Base-by-base conservation (phyloP, 2,113 vertebrate species). In the Ellobius talpinus region DNA sequence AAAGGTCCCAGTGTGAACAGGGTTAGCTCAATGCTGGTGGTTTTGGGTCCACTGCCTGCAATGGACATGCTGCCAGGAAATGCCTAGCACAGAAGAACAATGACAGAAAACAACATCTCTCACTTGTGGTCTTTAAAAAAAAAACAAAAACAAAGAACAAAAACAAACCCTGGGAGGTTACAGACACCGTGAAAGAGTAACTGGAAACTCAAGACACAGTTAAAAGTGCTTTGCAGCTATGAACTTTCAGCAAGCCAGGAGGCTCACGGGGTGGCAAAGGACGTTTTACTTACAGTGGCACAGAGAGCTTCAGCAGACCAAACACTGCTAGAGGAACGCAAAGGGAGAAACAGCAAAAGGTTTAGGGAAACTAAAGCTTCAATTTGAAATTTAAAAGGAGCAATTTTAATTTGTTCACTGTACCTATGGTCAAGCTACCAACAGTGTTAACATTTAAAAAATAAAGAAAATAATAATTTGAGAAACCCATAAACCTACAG, bases 1-100 rank as follows among this genome's bases (percentile, higher is more conserved):
- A 94, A 96, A 96, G 79, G 58, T 90, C 96, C 90, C 84, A 55
- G 13, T 21, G 19, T 58, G 86, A 89, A 90, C 8, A 89, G 95
- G 74, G 79, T 96, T 47, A 94, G 88, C 92, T 73, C 93, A 96
- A 95, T 98, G 98, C 98, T 98, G 98, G 98, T 98, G 98, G 97
- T 97, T 94, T 97, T 23, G 1, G 33, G 97, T 39, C 98, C 98
- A 97, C 91, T 98, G 98, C 98, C 98, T 96, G 98, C 98, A 98
- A 98, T 0, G 95, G 98, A 93, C 98, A 45, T 86, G 94, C 84
- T 97, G 97, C 96, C 96, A 97, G 97, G 97, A 97, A 98, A 98
- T 95, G 96, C 94, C 98, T 89, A 97, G 92, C 79, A 92, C 31
- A 86, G 97, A 98, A 96, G 39, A 93, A 96, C 94, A 85, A 33